These are phyloP conservation scores for Salvator merianae DNA, from an alignment of 2,113 vertebrate species.

Conservation along the genomic window DNA sequence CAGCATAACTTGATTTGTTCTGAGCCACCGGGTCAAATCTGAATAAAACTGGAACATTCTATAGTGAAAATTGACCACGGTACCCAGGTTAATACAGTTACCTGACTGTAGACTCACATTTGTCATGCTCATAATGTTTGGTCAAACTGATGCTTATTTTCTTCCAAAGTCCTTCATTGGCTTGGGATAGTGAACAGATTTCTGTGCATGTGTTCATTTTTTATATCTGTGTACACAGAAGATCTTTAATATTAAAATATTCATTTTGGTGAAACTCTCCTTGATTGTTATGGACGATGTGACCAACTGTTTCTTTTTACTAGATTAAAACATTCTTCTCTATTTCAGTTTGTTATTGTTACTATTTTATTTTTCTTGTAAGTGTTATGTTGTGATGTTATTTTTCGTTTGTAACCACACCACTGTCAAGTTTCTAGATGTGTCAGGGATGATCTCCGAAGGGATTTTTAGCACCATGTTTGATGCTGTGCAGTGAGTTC, in stretches of 20 bases:
- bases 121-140: not conserved
- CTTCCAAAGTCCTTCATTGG: not conserved
- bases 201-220: not conserved
- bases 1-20: not conserved
- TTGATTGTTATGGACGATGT: not conserved
- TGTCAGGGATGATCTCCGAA: not conserved
- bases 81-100: not conserved
- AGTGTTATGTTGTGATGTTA: not conserved
- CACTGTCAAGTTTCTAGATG: not conserved
- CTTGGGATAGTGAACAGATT: not conserved
- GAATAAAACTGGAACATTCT: not conserved
- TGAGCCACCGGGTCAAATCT: not conserved
- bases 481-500: not conserved
- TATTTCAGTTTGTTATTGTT: not conserved
- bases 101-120: not conserved
- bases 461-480: not conserved
- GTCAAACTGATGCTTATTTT: not conserved
- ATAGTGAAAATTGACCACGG: not conserved
- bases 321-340: not conserved
- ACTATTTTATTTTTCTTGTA: not conserved
- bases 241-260: not conserved
- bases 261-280: not conserved
- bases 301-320: not conserved
- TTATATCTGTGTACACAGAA: not conserved
- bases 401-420: not conserved